Evolutionary conservation across 2,888 invertebrate species (phyloP).

Genomic region (Fragum whitleyi): DNA sequence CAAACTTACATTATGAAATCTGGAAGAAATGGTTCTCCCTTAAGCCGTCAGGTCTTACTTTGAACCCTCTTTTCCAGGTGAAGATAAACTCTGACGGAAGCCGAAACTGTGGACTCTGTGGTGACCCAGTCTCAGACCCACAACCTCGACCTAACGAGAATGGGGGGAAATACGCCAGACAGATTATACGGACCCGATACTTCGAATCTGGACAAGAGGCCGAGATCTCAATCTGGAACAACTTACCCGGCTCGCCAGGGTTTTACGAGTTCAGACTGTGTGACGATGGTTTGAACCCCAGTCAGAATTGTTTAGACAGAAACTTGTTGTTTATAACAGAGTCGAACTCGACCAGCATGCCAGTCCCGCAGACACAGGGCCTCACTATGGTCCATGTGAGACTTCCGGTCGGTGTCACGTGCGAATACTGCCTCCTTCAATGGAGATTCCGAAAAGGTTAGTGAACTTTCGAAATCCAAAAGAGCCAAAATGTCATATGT

Average conservation of each 20-base stretch:
- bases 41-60: too few species aligned
- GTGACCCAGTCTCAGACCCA: slow-evolving; percentile 53
- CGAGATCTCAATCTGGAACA: slow-evolving; percentile 57
- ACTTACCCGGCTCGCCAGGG: slow-evolving; percentile 48
- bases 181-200: slow-evolving; percentile 51
- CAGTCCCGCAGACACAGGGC: slow-evolving; percentile 47
- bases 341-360: slow-evolving; percentile 33
- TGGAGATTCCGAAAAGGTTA: slow-evolving; percentile 64
- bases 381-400: slow-evolving; percentile 52
- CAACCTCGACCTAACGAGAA: slow-evolving; percentile 59
- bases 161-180: slow-evolving; percentile 64
- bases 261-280: slow-evolving; percentile 64
- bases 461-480: neutral
- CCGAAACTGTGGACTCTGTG: slow-evolving; percentile 67
- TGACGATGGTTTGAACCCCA: slow-evolving; percentile 38
- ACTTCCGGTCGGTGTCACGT: slow-evolving; percentile 60
- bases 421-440: slow-evolving; percentile 57
- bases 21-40: too few species aligned
- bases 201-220: slow-evolving; percentile 51
- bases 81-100: slow-evolving; percentile 50
- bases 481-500: too few species aligned
- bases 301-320: slow-evolving; percentile 45
- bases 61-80: too few species aligned
- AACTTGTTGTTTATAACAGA: slow-evolving; percentile 47
- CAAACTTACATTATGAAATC: too few species aligned